Base-by-base conservation (phyloP, 2,113 vertebrate genomes). In the Mastomys natalensis region DNA sequence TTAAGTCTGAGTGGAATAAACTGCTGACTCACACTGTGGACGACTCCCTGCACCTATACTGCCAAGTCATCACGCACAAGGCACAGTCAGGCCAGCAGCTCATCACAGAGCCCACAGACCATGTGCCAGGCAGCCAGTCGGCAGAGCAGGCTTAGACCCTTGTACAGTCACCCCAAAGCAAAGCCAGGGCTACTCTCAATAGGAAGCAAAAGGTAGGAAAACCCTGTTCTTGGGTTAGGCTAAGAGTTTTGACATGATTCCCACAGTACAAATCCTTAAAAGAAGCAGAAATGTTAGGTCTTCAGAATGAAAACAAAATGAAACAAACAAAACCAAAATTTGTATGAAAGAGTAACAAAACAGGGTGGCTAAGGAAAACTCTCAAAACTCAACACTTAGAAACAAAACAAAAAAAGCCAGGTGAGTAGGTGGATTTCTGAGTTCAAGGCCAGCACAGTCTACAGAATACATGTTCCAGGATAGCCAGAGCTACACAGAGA, bases 11-110 rank as follows among this genome's bases (percentile, higher is more conserved):
- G 76, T 60, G 29, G 86, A 58, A 6, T 40, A 21, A 66, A 48
- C 29, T 0, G 24, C 74, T 3, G 31, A 12, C 7, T 34, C 60
- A 24, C 0, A 0, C 40, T 0, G 0, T 0, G 26, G 40, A 51
- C 31, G 73, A 13, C 5, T n/a, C 10, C 51, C 24, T 26, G 1
- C 1, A 24, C 64, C 34, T 68, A 40, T 17, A 70, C 16, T 1
- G 5, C 0, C 29, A 4, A 1, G 29, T n/a, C 3, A 34, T 7
- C 13, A 34, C 29, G 19, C 8, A 7, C 0, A 0, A 3, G 43
- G 90, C 1, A 6, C 5, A 9, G 81, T 55, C 4, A n/a, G 72
- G 55, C 34, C 26, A 34, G 60, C 58, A 1, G 4, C 80, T 84
- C 21, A 1, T 5, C 19, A 2, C 34, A 19, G 15, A 34, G 80